Evolutionary conservation across 2,888 invertebrate genomes (phyloP).

Genomic region (Mylabris sibirica): DNA sequence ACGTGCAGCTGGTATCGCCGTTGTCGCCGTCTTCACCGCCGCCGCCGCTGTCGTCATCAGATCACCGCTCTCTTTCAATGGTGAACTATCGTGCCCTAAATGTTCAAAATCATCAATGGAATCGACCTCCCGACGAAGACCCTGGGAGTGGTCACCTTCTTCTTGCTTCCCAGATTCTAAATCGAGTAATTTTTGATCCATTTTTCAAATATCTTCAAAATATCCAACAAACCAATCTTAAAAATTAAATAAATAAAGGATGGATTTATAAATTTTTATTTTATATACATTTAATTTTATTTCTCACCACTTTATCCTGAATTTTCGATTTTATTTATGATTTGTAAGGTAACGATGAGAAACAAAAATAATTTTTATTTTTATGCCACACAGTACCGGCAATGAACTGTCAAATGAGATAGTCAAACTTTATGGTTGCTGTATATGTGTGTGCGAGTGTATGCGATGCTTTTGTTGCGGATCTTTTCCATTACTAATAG

Average conservation of each 20-base stretch:
- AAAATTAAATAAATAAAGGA: not conserved
- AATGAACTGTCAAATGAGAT: constrained; percentile 40
- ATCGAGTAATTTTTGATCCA: not conserved
- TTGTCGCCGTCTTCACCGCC: not conserved
- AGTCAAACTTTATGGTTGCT: constrained; percentile 32
- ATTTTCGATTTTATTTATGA: not conserved
- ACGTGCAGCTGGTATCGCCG: constrained; percentile 44
- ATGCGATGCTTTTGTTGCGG: constrained; percentile 33
- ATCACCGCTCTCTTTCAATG: constrained; percentile 55
- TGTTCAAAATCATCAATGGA: constrained; percentile 80
- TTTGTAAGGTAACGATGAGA: not conserved
- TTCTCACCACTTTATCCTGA: constrained; percentile 1
- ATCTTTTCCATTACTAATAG: constrained; percentile 24
- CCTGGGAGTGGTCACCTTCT: constrained; percentile 20
- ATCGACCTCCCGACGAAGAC: constrained; percentile 67
- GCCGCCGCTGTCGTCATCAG: not conserved
- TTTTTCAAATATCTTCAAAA: constrained; percentile 7
- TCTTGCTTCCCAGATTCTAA: not conserved
- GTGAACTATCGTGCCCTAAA: constrained; percentile 69
- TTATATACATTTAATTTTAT: constrained; percentile 6
- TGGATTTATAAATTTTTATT: constrained; percentile 15
- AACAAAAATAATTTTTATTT: constrained; percentile 19
- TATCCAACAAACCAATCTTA: not conserved
- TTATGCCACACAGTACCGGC: constrained; percentile 39
- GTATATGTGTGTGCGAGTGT: not conserved